These are phyloP conservation scores for Lagorchestes hirsutus DNA, from an alignment of 2,797 vertebrate genomes.

Conservation along the genomic window DNA sequence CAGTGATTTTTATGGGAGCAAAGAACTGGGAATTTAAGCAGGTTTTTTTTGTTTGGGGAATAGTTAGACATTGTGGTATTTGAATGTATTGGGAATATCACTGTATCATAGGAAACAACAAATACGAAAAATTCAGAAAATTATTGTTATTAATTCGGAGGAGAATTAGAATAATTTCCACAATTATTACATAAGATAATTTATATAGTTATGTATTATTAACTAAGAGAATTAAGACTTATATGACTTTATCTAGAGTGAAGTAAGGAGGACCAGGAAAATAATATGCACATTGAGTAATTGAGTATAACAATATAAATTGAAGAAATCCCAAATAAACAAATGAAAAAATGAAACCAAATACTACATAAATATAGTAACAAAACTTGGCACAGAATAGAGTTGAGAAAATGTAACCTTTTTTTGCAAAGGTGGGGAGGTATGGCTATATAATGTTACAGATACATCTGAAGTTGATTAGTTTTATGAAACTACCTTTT, in stretches of 20 bases:
- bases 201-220: not conserved
- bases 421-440: not conserved
- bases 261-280: not conserved
- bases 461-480: not conserved
- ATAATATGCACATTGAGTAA: not conserved
- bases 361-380: not conserved
- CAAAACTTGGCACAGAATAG: not conserved
- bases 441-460: not conserved
- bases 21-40: not conserved
- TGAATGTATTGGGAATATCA: not conserved
- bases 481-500: not conserved
- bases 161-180: not conserved
- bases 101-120: not conserved
- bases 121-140: not conserved
- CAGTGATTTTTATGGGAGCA: not conserved
- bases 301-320: not conserved
- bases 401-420: not conserved
- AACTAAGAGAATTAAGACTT: not conserved
- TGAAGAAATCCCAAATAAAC: not conserved
- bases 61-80: not conserved
- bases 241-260: not conserved
- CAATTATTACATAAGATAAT: not conserved
- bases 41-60: not conserved
- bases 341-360: not conserved
- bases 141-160: not conserved